Base-by-base conservation (phyloP, 2,888 invertebrate species). In the Tipula helvola region DNA sequence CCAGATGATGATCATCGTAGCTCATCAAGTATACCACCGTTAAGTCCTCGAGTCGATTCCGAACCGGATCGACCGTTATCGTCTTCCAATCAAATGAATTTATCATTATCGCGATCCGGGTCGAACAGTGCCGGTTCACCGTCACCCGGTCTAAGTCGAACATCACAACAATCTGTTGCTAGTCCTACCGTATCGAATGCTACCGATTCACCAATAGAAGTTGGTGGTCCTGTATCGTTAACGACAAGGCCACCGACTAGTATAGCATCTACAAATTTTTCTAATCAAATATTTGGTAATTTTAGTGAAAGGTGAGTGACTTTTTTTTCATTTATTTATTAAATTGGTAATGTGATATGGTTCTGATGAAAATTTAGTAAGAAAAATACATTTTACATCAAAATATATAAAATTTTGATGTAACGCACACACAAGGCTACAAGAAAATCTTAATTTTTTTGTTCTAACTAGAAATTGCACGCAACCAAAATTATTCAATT, bases 201-300 rank as follows among this genome's bases (percentile, higher is more conserved):
- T 88, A 92, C 93, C 83, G 93, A 94, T 89, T 95, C 93, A 90
- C 95, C 92, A 90, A 94, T 89, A 86, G 92, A 92, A 89, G 92
- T 92, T 87, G 91, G 92, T 36, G 92, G 91, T 5, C 92, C 91
- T 86, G 91, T 92, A 89, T 91, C 91, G 71, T 88, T 91, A 87
- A 91, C 91, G 87, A 87, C 88, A 85, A 88, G 89, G 0, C 87
- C 90, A 28, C 87, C 90, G 89, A 92, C 89, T 90, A 36, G 52
- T 39, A 90, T 92, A 18, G 94, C 94, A 13, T 93, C 93, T 28
- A 92, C 95, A n/a, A 89, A 90, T 36, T 94, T 95, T 84, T 57
- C 52, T 2, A 95, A 94, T 88, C 93, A 94, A 90, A 93, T 95
- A 89, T 95, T 95, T 91, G 94, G 95, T 47, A 91, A 89, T 89